Base-by-base conservation (phyloP, 2,113 vertebrate genomes). In the Miniopterus natalensis region DNA sequence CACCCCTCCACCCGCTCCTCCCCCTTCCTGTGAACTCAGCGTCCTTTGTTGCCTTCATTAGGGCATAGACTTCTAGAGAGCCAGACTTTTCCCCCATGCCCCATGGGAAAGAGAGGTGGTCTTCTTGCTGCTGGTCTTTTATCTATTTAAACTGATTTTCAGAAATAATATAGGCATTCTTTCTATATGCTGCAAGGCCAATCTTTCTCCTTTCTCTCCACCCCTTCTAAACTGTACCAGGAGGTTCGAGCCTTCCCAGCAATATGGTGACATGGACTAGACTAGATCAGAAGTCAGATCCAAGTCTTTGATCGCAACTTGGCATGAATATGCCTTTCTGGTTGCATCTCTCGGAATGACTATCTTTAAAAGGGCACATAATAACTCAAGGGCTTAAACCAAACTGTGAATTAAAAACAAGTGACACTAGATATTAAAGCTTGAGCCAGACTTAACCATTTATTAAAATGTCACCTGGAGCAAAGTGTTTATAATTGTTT, bases 61-160 rank as follows among this genome's bases (percentile, higher is more conserved):
- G 23, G 57, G 55, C 51, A 83, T 0, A 49, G 6, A 63, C 27
- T 63, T 63, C 17, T 12, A 47, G 40, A 18, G 29, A 57, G 51
- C 14, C 8, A 29, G 51, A 65, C 27, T 40, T 77, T 18, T 59
- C 45, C 42, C 45, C 73, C 45, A 65, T 90, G 59, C 12, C 21
- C 9, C 27, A 23, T 6, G 11, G 40, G 70, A 31, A 59, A 45
- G 66, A 75, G 23, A 73, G 7, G 31, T 21, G 18, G 74, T 70
- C 23, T 87, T 59, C 51, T 7, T 73, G 7, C 20, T 51, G 4
- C 36, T n/a, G 8, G 1, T 63, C 40, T 51, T 63, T 17, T 8
- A 51, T n/a, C 13, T 17, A 47, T 84, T 88, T 88, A 92, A 88
- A 68, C 49, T 66, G 77, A 88, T 85, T 90, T 90, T 78, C 21